phyloP scores from a whole-genome alignment of 2,888 invertebrate genomes.

The Girardia tigrina region DNA sequence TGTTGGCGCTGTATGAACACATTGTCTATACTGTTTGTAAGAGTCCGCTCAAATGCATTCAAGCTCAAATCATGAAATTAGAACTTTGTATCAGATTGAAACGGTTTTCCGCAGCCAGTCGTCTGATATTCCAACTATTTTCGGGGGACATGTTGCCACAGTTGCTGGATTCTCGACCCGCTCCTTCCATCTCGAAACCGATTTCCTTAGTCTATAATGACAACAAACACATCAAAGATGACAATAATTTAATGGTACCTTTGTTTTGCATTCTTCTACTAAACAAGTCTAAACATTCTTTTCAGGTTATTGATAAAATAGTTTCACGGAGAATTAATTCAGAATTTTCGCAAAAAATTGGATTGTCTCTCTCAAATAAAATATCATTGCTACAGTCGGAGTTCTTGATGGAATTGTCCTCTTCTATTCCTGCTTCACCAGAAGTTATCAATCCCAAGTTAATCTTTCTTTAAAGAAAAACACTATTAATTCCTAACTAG shows the following conservation, averaged over 20 bases:
- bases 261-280: too few relatives aligned
- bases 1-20: neutral
- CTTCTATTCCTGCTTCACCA: neutral
- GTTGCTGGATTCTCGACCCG: neutral
- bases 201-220: neutral
- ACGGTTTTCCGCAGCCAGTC: neutral
- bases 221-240: neutral
- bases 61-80: neutral
- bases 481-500: neutral
- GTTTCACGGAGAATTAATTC: neutral
- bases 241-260: neutral
- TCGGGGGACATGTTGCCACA: neutral
- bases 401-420: neutral
- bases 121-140: conserved; percentile 2
- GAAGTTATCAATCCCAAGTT: neutral
- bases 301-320: neutral
- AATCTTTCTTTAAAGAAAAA: neutral
- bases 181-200: neutral
- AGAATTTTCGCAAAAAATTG: neutral
- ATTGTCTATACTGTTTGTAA: neutral
- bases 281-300: too few relatives aligned
- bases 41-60: neutral
- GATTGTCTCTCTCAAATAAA: neutral
- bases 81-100: neutral
- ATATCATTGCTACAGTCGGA: neutral